phyloP scores from a whole-genome alignment of 2,797 vertebrate genomes.

The Helarctos malayanus region DNA sequence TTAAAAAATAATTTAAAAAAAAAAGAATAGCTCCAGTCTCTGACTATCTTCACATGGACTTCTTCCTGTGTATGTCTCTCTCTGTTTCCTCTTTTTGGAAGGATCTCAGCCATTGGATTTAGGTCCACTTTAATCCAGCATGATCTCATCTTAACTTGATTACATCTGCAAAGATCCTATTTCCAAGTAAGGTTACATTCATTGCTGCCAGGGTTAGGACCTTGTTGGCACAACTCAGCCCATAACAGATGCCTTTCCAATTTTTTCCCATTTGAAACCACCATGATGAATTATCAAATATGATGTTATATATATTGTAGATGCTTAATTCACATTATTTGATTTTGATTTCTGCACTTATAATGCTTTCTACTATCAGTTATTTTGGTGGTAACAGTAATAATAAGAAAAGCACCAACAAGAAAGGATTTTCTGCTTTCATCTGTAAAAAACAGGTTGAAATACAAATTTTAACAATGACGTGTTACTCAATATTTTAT shows the following conservation, averaged over 20 bases:
- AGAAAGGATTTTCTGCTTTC: neutral
- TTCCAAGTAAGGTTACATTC: constrained; percentile 5
- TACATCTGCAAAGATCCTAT: neutral
- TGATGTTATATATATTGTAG: neutral
- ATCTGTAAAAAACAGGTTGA: neutral
- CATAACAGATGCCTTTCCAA: neutral
- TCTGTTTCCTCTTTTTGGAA: constrained; percentile 10
- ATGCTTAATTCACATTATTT: constrained; percentile 26
- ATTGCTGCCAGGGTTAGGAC: neutral
- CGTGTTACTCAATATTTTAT: neutral
- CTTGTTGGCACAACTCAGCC: neutral
- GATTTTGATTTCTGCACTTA: constrained; percentile 22
- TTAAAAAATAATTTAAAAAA: neutral
- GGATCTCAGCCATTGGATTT: neutral
- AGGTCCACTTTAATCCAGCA: neutral
- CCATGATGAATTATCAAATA: neutral
- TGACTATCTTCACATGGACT: neutral
- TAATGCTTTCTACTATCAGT: neutral
- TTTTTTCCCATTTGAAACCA: constrained; percentile 20
- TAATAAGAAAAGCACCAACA: neutral
- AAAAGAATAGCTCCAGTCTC: neutral
- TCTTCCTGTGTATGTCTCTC: neutral
- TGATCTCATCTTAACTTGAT: neutral
- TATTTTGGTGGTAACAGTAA: neutral
- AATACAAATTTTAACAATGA: constrained; percentile 51